Evolutionary conservation across 2,797 vertebrate species (phyloP).

Genomic region (Salmo trutta): DNA sequence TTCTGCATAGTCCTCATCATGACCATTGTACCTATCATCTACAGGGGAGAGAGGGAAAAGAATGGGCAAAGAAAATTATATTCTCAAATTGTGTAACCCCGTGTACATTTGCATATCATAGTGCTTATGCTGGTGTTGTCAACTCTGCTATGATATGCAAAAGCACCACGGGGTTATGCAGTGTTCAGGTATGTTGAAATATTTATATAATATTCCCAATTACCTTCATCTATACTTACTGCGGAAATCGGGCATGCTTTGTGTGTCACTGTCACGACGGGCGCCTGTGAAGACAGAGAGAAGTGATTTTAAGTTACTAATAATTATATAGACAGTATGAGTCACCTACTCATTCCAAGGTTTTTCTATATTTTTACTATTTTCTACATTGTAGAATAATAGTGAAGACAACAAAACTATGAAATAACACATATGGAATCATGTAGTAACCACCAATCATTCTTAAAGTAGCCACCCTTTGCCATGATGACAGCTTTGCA

Average conservation of each 20-base stretch:
- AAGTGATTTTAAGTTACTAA: not conserved
- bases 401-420: no score
- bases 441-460: no score
- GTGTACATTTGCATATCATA: not conserved
- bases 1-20: slow-evolving; percentile 71
- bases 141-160: not conserved
- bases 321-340: no score
- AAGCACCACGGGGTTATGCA: not conserved
- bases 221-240: slow-evolving; percentile 67
- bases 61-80: no score
- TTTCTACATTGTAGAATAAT: no score
- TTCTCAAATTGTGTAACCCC: not conserved
- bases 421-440: no score
- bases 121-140: not conserved
- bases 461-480: no score
- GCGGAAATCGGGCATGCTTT: slow-evolving; percentile 76
- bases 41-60: not conserved
- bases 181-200: not conserved
- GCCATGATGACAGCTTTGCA: no score
- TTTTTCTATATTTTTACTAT: no score
- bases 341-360: no score
- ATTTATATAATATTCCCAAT: no score
- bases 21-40: slow-evolving; percentile 65
- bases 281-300: slow-evolving; percentile 54
- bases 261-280: slow-evolving; percentile 74